Evolutionary conservation across 1,140 invertebrate species (phyloP), one percentile per base, ranked within the genome.

Genomic region (Luehdorfia chinensis): DNA sequence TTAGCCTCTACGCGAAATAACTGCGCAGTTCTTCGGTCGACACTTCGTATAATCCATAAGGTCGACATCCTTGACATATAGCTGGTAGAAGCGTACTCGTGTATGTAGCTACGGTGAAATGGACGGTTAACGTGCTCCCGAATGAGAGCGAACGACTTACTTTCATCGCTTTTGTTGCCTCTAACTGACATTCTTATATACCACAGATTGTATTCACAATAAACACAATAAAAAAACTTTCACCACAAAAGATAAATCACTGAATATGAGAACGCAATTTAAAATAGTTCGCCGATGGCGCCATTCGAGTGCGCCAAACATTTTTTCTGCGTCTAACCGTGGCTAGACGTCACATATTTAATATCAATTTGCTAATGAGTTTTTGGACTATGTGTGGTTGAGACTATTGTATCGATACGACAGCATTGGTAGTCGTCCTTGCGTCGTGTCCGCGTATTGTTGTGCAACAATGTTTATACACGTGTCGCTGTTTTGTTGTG

Each of bases 391-490:
- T n/a, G n/a, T 7, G 7, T 7, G 3, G 19, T 21, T 21, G 19
- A 21, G 3, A 27, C 23, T 27, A 27, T 6, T 2, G 25, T 23
- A 45, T 14, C 36, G 47, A 18, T 27, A 46, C 55, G 47, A 52
- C 62, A 47, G 30, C 47, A 54, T 47, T 55, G n/a, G 59, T 44
- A 49, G 49, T 59, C 73, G 74, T 77, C 72, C 70, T 76, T 74
- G 77, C 66, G 64, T 50, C 59, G 55, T 62, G 60, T 66, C 56
- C 66, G 64, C 64, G 61, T 76, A 66, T 79, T 78, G 73, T 84
- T 76, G 73, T 78, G 74, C 71, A 74, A 80, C 75, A 79, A 68
- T 79, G 76, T 84, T 77, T 79, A 72, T 74, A 76, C 81, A 85
- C 81, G 78, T 83, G 81, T 75, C 66, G 67, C 52, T 67, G 70